These are phyloP conservation scores for Chrysolina oricalcia DNA, from an alignment of 2,888 invertebrate species.

Conservation along the genomic window DNA sequence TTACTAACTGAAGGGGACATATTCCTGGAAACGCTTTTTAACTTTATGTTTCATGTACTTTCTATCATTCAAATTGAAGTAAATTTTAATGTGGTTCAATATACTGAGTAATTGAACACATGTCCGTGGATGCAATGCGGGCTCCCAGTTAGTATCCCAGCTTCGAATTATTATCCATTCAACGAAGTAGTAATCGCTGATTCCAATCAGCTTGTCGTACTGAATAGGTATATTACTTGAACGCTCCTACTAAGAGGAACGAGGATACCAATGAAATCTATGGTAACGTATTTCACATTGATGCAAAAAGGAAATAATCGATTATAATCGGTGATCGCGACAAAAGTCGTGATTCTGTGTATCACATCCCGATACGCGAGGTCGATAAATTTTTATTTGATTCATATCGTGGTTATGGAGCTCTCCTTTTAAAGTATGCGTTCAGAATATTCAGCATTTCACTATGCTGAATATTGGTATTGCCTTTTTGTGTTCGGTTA, in stretches of 20 bases:
- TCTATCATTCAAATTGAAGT: too few species aligned
- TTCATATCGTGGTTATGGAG: constrained; percentile 43
- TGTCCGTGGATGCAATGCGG: not conserved
- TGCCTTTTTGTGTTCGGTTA: constrained; percentile 8
- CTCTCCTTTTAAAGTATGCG: constrained; percentile 15
- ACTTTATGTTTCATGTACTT: too few species aligned
- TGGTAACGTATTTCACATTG: constrained; percentile 13
- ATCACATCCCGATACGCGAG: constrained; percentile 56
- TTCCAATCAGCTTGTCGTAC: constrained; percentile 1
- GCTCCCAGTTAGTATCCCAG: not conserved
- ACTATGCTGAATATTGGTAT: constrained; percentile 14
- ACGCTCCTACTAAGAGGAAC: not conserved
- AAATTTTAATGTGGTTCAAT: too few species aligned
- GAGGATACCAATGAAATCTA: constrained; percentile 30
- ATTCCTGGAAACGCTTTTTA: too few species aligned
- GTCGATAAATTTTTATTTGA: constrained; percentile 59
- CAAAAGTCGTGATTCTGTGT: constrained; percentile 55
- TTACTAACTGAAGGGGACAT: too few species aligned
- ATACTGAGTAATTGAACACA: too few species aligned
- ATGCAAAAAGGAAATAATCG: constrained; percentile 36
- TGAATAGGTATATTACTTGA: not conserved
- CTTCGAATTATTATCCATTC: constrained; percentile 1
- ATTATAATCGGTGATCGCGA: constrained; percentile 45
- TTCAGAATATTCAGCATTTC: constrained; percentile 13
- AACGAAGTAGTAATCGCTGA: not conserved